Evolutionary conservation across 2,797 vertebrate species (phyloP).

Genomic region (Enteromius anoplus): DNA sequence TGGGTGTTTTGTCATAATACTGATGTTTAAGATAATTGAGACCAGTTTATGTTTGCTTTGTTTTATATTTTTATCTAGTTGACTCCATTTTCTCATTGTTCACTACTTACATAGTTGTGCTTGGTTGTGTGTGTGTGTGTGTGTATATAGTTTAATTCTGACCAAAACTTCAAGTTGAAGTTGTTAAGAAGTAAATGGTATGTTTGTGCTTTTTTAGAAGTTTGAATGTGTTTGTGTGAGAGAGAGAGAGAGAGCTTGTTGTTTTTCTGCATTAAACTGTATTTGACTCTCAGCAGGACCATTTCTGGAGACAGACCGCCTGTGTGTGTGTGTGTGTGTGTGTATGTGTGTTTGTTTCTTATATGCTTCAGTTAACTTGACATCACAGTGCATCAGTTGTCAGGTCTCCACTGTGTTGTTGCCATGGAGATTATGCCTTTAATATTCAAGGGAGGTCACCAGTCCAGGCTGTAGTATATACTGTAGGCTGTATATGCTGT

Average conservation of each 20-base stretch:
- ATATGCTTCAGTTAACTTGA: background rate
- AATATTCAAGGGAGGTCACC: slow-evolving; percentile 51
- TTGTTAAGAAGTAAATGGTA: background rate
- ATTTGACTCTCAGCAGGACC: background rate
- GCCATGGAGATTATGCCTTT: slow-evolving; percentile 66
- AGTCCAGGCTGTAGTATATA: slow-evolving; percentile 58
- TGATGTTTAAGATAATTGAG: background rate
- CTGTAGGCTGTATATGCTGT: background rate
- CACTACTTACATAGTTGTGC: background rate
- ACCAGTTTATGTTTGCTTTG: background rate
- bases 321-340: background rate
- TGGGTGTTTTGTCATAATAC: background rate
- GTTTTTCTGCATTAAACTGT: background rate
- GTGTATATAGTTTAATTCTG: background rate
- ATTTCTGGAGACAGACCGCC: background rate
- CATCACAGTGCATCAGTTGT: slow-evolving; percentile 19
- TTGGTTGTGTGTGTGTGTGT: no score
- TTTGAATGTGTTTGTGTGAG: background rate
- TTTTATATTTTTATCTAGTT: background rate
- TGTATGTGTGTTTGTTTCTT: background rate
- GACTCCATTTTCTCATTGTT: background rate
- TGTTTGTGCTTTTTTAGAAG: background rate
- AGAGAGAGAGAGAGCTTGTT: background rate
- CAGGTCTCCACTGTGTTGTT: slow-evolving; percentile 62
- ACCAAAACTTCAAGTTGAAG: background rate